A percentile compares a stretch with the other conserved stretches of the same genome.
These are phyloP conservation scores for Paragorgia papillata DNA, from an alignment of 92 coral and sea anemone species.

Conservation along the genomic window DNA sequence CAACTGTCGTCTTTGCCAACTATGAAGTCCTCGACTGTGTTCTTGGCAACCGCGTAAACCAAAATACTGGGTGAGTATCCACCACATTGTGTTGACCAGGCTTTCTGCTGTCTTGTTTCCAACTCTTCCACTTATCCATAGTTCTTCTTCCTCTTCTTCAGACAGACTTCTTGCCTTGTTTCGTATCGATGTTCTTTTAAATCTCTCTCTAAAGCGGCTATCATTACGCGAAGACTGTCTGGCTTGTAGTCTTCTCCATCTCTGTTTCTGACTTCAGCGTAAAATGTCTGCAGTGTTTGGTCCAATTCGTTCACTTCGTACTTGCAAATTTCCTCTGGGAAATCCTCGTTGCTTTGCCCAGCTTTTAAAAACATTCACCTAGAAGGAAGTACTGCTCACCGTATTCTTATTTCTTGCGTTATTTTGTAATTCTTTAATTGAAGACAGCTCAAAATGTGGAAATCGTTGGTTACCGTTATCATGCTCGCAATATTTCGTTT, in stretches of 20 bases:
- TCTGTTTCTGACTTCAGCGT: slow-evolving; percentile 45
- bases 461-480: slow-evolving; percentile 25
- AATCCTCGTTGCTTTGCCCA: slow-evolving; percentile 47
- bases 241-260: slow-evolving; percentile 47
- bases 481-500: too few species aligned
- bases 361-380: slow-evolving; percentile 37
- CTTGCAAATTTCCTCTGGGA: slow-evolving; percentile 34
- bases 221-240: slow-evolving; percentile 24
- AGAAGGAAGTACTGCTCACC: slow-evolving; percentile 45
- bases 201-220: slow-evolving; percentile 39
- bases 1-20: slow-evolving; percentile 51
- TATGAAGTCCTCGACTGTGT: slow-evolving; percentile 52
- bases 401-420: slow-evolving; percentile 45
- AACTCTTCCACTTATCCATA: slow-evolving; percentile 51
- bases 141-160: slow-evolving; percentile 44
- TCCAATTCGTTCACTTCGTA: slow-evolving; percentile 49
- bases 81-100: slow-evolving; percentile 59
- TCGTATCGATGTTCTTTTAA: slow-evolving; percentile 28
- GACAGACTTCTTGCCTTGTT: slow-evolving; percentile 47
- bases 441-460: slow-evolving; percentile 4
- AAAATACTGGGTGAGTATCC: slow-evolving; percentile 57
- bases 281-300: slow-evolving; percentile 48
- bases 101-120: slow-evolving; percentile 43
- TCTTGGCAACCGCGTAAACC: slow-evolving; percentile 65
- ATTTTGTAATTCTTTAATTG: slow-evolving; percentile 33